Conservation (phyloP, 2,888 invertebrate genomes). For the Dorcus hopei region DNA sequence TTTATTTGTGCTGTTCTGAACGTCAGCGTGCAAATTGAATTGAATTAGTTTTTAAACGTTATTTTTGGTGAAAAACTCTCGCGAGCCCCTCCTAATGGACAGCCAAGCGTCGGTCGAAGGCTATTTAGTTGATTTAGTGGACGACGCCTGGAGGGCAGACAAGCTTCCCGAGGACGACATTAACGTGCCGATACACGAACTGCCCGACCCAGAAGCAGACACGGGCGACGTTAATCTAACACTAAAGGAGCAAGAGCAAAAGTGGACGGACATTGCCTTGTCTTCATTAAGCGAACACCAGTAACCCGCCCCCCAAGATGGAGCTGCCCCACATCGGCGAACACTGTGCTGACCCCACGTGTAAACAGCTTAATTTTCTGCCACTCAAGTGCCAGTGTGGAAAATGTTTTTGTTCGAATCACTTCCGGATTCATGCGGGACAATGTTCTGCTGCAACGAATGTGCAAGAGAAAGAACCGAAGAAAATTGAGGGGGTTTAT, state of each 20-base stretch:
- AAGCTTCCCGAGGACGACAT: constrained; percentile 81
- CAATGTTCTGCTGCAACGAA: constrained; percentile 48
- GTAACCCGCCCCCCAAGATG: constrained; percentile 51
- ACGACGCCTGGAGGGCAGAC: constrained; percentile 86
- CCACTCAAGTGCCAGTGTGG: constrained; percentile 66
- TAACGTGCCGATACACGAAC: constrained; percentile 77
- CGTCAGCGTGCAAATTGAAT: too few relatives aligned
- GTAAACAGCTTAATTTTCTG: constrained; percentile 70
- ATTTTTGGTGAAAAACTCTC: too few relatives aligned
- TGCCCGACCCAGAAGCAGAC: constrained; percentile 91
- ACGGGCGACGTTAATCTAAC: constrained; percentile 88
- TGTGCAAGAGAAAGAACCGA: constrained; percentile 28
- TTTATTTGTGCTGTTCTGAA: too few relatives aligned
- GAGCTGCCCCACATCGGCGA: constrained; percentile 72
- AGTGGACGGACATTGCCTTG: constrained; percentile 58
- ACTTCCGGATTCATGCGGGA: constrained; percentile 58
- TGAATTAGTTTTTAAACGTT: too few relatives aligned
- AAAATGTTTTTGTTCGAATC: constrained; percentile 64
- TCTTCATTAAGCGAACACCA: constrained; percentile 55
- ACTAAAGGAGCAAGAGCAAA: constrained; percentile 79
- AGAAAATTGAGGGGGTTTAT: constrained; percentile 43
- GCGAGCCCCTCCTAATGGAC: constrained; percentile 48
- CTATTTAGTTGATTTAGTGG: constrained; percentile 74
- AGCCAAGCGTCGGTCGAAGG: constrained; percentile 74
- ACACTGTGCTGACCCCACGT: constrained; percentile 59